Percentiles rank a stretch among this genome's conserved stretches.
Conservation (phyloP, 2,888 invertebrate species). For the Leptura quadrifasciata region DNA sequence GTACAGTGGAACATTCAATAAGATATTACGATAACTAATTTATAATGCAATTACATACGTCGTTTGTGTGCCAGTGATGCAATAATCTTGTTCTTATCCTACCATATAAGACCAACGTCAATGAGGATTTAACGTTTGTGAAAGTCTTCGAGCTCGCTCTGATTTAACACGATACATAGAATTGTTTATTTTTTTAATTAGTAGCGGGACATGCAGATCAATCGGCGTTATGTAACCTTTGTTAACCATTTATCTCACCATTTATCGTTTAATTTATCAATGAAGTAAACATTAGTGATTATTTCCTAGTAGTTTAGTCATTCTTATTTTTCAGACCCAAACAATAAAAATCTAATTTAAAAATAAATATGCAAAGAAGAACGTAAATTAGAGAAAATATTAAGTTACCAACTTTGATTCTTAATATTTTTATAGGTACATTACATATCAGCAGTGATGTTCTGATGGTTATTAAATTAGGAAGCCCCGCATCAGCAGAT, state of each 20-base stretch:
- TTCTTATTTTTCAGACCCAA: not conserved
- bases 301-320: not conserved
- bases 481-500: too few species aligned
- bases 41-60: conserved; percentile 14
- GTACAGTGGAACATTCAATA: not conserved
- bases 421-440: too few species aligned
- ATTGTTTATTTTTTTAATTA: conserved; percentile 18
- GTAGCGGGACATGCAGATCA: not conserved
- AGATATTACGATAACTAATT: conserved; percentile 33
- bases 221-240: not conserved
- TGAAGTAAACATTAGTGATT: not conserved
- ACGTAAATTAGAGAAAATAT: too few species aligned
- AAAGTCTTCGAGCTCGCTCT: conserved; percentile 32
- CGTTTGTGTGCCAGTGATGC: conserved; percentile 33
- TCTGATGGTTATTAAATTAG: too few species aligned
- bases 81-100: conserved; percentile 16
- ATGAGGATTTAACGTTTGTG: conserved; percentile 35
- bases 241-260: conserved; percentile 6
- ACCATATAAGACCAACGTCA: conserved; percentile 21
- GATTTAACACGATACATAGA: not conserved
- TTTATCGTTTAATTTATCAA: conserved; percentile 1
- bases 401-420: too few species aligned
- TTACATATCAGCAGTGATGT: too few species aligned
- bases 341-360: not conserved
- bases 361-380: too few species aligned